Base-by-base conservation (phyloP, 2,113 vertebrate species). In the Brachionichthys hirsutus region DNA sequence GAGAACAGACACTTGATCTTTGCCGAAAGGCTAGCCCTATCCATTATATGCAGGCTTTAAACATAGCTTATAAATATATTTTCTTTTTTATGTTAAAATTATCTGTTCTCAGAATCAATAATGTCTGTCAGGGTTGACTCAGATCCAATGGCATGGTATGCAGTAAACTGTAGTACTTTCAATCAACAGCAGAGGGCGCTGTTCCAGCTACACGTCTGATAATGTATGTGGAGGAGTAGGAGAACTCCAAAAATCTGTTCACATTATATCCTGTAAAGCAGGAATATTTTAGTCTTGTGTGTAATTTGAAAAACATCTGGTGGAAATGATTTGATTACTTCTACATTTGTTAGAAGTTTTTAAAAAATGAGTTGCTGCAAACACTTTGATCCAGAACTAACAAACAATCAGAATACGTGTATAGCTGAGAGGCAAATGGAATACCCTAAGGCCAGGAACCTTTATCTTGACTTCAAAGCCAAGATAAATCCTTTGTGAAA, bases 141-240 rank as follows among this genome's bases (percentile, higher is more conserved):
- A 56, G 6, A 7, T 6, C 56, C 12, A 16, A 35, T 35, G n/a
- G n/a, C 12, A 12, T 10, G 9, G 41, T 50, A 15, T 41, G 20
- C 38, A 60, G 59, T n/a, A 61, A 54, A 24, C 10, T 71, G 84
- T 60, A 86, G 64, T 81, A 69, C 78, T 14, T 36, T 30, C 1
- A 62, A 56, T 19, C 48, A 66, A 53, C 86, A 88, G 81, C 80
- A 85, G 84, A 88, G 84, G 84, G 34, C 84, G 80, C 86, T 75
- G 58, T 77, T 65, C 64, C 74, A 69, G 65, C 55, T 50, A 40
- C 59, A 40, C 44, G 18, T 43, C 34, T 55, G 52, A 12, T 54
- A 10, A 38, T 38, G 36, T 38, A 38, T 38, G 36, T 10, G 12
- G 36, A 38, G 8, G 36, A 38, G 5, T 3, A 8, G 24, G 6